phyloP scores from a whole-genome alignment of 2,888 invertebrate genomes.

The Plebejus melissa region DNA sequence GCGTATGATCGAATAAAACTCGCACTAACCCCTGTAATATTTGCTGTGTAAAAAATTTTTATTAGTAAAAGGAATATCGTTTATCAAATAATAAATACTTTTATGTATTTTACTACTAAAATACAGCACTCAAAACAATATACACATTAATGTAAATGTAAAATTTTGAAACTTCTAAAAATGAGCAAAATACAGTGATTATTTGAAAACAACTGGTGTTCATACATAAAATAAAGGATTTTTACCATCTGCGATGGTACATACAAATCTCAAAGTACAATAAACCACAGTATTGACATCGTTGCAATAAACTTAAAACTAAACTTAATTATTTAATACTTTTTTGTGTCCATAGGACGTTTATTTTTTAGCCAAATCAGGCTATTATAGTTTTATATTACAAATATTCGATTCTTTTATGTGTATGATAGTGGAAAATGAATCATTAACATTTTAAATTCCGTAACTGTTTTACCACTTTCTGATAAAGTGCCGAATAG shows the following conservation, averaged over 20 bases:
- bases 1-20: too few species aligned
- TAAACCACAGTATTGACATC: too few species aligned
- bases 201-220: background rate
- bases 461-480: too few species aligned
- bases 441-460: too few species aligned
- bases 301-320: background rate
- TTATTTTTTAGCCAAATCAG: background rate
- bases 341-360: conserved; percentile 22
- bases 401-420: background rate
- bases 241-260: background rate
- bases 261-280: conserved; percentile 3
- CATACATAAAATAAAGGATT: background rate
- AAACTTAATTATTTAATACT: conserved; percentile 17
- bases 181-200: too few species aligned
- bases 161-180: background rate
- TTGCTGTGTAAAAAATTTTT: too few species aligned
- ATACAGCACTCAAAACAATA: background rate
- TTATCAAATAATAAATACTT: too few species aligned
- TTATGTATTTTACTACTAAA: background rate
- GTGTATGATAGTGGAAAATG: background rate
- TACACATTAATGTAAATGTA: background rate
- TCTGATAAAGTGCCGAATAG: too few species aligned
- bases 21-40: too few species aligned
- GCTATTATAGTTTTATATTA: background rate
- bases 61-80: too few species aligned